Conservation (phyloP, 2,888 invertebrate species). For the Plemyria rubiginata region DNA sequence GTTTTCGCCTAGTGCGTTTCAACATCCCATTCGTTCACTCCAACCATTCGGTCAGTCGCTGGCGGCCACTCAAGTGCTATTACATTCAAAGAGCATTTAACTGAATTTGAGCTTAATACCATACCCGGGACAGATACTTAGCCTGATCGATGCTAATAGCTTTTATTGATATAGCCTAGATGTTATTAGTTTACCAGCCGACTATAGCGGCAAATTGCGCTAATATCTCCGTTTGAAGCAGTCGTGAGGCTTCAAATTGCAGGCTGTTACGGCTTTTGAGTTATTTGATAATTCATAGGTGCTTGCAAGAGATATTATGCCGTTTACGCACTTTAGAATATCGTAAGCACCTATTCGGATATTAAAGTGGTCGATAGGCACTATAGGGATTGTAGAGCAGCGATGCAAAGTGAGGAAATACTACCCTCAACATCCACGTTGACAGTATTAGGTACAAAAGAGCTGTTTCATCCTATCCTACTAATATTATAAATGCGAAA, state of each 20-base stretch:
- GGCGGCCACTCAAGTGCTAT: slow-evolving; percentile 53
- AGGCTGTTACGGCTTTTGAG: slow-evolving; percentile 66
- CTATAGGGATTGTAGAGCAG: slow-evolving; percentile 1
- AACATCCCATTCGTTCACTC: slow-evolving; percentile 15
- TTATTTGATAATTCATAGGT: slow-evolving; percentile 68
- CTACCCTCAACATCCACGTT: too few species aligned
- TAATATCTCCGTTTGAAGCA: slow-evolving; percentile 72
- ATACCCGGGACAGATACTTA: slow-evolving; percentile 66
- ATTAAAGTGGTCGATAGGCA: slow-evolving; percentile 10
- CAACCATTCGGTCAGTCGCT: slow-evolving; percentile 33
- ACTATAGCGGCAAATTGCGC: slow-evolving; percentile 62
- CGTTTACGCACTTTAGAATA: slow-evolving; percentile 37
- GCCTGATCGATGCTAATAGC: slow-evolving; percentile 79
- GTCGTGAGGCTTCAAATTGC: slow-evolving; percentile 71
- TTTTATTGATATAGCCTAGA: slow-evolving; percentile 81
- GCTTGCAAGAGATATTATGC: slow-evolving; percentile 34
- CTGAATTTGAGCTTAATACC: slow-evolving; percentile 70
- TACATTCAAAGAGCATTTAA: slow-evolving; percentile 68
- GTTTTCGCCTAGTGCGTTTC: too few species aligned
- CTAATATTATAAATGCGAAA: too few species aligned
- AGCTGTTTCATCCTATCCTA: too few species aligned
- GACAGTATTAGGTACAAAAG: too few species aligned
- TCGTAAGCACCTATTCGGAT: slow-evolving; percentile 20
- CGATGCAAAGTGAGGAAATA: not conserved
- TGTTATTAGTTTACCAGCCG: slow-evolving; percentile 66